These are phyloP conservation scores for Rhombomys opimus DNA, from an alignment of 2,113 vertebrate species.

Conservation along the genomic window DNA sequence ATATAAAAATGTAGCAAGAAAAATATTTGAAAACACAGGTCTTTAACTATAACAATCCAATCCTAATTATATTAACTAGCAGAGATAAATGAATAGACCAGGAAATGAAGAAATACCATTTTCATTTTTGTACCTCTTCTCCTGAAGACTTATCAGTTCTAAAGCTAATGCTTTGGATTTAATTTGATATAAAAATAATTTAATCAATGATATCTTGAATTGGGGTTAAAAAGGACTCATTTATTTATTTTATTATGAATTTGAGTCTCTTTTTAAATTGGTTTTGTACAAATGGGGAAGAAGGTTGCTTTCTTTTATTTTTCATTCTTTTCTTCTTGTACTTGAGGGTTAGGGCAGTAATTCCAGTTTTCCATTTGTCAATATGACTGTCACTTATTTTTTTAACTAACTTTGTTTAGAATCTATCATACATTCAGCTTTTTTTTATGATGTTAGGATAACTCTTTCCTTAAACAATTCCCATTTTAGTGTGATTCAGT, in stretches of 20 bases:
- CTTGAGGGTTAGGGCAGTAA: background rate
- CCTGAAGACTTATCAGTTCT: background rate
- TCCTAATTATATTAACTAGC: background rate
- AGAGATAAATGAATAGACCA: background rate
- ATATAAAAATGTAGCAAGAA: background rate
- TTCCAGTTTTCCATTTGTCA: background rate
- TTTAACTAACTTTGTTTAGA: constrained; percentile 32
- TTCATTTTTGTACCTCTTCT: background rate
- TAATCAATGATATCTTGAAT: background rate
- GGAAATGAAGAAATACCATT: background rate
- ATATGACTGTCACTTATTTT: constrained; percentile 23
- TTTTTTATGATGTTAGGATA: background rate
- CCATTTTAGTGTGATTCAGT: background rate
- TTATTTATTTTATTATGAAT: background rate
- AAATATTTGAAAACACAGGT: background rate
- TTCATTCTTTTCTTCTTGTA: background rate
- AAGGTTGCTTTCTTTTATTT: background rate
- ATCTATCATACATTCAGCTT: background rate
- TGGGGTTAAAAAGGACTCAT: background rate
- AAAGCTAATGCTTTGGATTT: background rate
- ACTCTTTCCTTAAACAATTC: background rate
- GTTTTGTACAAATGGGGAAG: background rate
- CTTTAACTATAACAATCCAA: background rate
- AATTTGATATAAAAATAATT: background rate
- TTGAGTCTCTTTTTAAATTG: background rate